Evolutionary conservation across 92 coral and sea anemone genomes (phyloP).

Genomic region (Paramuricea clavata): DNA sequence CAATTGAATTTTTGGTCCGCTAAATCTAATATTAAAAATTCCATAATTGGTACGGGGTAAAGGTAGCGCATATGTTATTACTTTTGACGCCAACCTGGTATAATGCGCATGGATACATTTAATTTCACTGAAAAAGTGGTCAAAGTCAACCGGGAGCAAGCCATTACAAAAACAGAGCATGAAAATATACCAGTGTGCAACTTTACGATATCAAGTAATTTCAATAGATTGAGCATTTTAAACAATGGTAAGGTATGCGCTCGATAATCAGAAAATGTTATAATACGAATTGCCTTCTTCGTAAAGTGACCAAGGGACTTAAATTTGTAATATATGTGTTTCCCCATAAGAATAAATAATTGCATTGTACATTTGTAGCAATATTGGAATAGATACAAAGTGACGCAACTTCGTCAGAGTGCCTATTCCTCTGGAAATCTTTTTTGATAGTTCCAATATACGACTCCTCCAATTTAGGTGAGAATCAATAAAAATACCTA

Average conservation of each 20-base stretch:
- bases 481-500: background rate
- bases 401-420: conserved; percentile 9
- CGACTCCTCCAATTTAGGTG: background rate
- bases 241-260: conserved; percentile 20
- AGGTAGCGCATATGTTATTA: conserved; percentile 12
- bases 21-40: background rate
- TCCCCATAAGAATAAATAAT: conserved; percentile 36
- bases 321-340: conserved; percentile 9
- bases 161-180: conserved; percentile 13
- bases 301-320: background rate
- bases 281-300: background rate
- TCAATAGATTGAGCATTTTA: background rate
- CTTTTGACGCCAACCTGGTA: conserved; percentile 3
- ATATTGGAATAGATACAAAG: conserved; percentile 10
- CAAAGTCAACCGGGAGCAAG: conserved; percentile 26
- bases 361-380: conserved; percentile 18
- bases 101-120: background rate
- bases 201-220: background rate
- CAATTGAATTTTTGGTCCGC: background rate
- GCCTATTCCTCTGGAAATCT: conserved; percentile 21
- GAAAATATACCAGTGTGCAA: conserved; percentile 6
- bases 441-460: conserved; percentile 10
- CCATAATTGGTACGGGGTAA: conserved; percentile 18
- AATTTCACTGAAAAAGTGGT: background rate
- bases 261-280: conserved; percentile 18